Evolutionary conservation across 1,140 invertebrate species (phyloP).

Genomic region (Zaprionus lachaisei): DNA sequence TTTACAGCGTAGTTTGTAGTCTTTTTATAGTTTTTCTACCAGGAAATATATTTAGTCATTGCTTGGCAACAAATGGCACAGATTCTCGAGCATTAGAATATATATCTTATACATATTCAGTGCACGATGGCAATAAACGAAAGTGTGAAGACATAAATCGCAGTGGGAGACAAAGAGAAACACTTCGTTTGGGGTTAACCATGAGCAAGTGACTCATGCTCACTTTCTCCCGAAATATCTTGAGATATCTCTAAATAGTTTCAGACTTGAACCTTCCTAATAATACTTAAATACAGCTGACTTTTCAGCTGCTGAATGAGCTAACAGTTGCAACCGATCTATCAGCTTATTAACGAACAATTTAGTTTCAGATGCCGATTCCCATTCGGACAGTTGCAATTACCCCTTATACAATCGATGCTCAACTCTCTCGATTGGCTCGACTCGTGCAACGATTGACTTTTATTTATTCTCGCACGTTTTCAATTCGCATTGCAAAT

Average conservation of each 20-base stretch:
- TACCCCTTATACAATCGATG: slow-evolving; percentile 20
- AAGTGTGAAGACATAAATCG: neutral
- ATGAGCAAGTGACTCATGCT: neutral
- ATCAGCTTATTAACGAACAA: slow-evolving; percentile 5
- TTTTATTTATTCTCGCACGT: slow-evolving; percentile 43
- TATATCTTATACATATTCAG: neutral
- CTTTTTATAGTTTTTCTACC: neutral
- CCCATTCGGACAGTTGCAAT: slow-evolving; percentile 15
- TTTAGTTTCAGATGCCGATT: slow-evolving; percentile 7
- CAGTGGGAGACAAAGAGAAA: neutral
- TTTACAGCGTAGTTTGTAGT: slow-evolving; percentile 17
- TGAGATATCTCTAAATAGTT: neutral
- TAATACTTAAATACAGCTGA: slow-evolving; percentile 5
- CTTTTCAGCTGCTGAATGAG: neutral
- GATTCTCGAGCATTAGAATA: slow-evolving; percentile 24
- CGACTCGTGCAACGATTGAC: slow-evolving; percentile 11
- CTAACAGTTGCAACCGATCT: neutral
- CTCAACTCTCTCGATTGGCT: slow-evolving; percentile 9
- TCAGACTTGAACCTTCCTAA: neutral
- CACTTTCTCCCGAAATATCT: slow-evolving; percentile 5
- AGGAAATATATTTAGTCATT: neutral
- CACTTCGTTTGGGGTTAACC: slow-evolving; percentile 3
- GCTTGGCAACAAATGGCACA: slow-evolving; percentile 36
- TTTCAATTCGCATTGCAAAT: slow-evolving; percentile 30
- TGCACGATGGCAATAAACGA: neutral